Conservation (phyloP, 2,797 vertebrate genomes). For the Hippocampus kuda region DNA sequence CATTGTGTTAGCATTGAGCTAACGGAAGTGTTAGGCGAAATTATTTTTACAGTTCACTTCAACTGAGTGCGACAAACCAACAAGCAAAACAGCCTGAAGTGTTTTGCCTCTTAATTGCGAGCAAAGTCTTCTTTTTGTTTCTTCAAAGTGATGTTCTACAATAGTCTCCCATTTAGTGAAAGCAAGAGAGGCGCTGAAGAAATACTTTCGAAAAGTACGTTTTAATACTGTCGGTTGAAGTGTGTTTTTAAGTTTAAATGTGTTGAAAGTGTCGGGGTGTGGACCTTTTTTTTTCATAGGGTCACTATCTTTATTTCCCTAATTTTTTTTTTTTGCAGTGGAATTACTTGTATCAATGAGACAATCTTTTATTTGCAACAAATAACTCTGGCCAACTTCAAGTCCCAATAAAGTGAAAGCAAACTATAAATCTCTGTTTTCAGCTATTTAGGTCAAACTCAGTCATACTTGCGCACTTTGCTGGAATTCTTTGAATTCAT, state of each 20-base stretch:
- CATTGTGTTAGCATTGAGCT: not conserved
- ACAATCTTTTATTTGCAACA: conserved; percentile 17
- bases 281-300: not conserved
- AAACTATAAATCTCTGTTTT: conserved; percentile 31
- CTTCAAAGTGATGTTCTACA: not conserved
- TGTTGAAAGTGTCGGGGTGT: not conserved
- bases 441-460: conserved; percentile 44
- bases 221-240: not conserved
- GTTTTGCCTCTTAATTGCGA: not conserved
- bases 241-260: not conserved
- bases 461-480: conserved; percentile 47
- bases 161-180: not conserved
- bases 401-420: conserved; percentile 20
- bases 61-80: not conserved
- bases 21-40: not conserved
- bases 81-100: not conserved
- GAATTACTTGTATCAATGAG: conserved; percentile 41
- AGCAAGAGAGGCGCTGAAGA: not conserved
- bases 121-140: not conserved
- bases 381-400: conserved; percentile 21
- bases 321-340: conserved; percentile 24
- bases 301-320: not conserved
- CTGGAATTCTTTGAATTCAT: conserved; percentile 71
- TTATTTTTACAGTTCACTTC: not conserved
- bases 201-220: not conserved